Conservation (phyloP, 2,888 invertebrate genomes). For the Colostygia pectinataria region DNA sequence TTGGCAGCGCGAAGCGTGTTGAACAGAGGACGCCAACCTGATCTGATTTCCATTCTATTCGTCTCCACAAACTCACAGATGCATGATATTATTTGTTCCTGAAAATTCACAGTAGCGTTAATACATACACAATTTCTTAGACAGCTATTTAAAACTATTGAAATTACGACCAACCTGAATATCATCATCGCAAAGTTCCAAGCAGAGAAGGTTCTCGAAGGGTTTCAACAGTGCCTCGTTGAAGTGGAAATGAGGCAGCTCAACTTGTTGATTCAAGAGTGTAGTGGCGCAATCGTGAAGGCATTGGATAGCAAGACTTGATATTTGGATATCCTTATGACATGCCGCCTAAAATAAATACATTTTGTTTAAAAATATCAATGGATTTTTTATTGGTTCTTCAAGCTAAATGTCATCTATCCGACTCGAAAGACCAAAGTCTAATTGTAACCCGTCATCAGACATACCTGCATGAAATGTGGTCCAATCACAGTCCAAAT, state of each 20-base stretch:
- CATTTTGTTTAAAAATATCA: no score
- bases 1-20: conserved; percentile 95
- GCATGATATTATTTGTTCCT: conserved; percentile 96
- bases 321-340: conserved; percentile 93
- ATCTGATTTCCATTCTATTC: conserved; percentile 95
- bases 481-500: conserved; percentile 96
- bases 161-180: conserved; percentile 86
- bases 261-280: conserved; percentile 92
- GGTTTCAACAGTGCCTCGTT: conserved; percentile 97
- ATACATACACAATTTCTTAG: no score
- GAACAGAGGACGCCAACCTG: conserved; percentile 98
- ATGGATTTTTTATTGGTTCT: no score
- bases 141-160: not conserved
- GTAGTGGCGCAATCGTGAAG: conserved; percentile 96
- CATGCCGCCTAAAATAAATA: conserved; percentile 89
- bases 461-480: conserved; percentile 93
- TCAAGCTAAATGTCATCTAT: no score
- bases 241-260: conserved; percentile 96
- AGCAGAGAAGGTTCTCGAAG: conserved; percentile 95
- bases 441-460: not conserved
- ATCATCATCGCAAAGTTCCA: conserved; percentile 96
- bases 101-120: conserved; percentile 43
- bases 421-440: not conserved
- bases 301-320: conserved; percentile 95
- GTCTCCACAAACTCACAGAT: conserved; percentile 98